These are phyloP conservation scores for Sanderia malayensis DNA, from an alignment of 30 jellyfish, hydroid and myxozoan species.

Conservation along the genomic window DNA sequence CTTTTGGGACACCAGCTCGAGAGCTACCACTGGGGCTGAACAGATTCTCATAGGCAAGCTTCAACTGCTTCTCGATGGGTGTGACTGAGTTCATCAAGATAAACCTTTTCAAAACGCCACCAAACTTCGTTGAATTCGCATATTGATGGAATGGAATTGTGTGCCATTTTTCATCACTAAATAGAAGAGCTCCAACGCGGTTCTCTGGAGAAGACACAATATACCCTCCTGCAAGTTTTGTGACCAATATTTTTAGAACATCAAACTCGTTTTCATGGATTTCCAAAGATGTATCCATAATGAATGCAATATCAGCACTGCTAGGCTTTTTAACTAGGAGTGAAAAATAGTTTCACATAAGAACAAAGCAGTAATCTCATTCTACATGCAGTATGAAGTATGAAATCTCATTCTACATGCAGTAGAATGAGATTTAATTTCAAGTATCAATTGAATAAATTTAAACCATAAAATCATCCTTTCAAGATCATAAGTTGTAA, in stretches of 20 bases:
- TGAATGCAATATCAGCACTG: slow-evolving; percentile 48
- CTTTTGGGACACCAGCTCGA: slow-evolving; percentile 44
- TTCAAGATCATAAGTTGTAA: too few species aligned
- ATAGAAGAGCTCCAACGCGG: slow-evolving; percentile 46
- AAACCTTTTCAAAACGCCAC: slow-evolving; percentile 1
- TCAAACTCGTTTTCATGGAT: slow-evolving; percentile 16
- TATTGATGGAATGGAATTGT: slow-evolving; percentile 38
- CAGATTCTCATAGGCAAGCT: slow-evolving; percentile 25
- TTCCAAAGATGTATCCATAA: slow-evolving; percentile 41
- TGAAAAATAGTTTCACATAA: too few species aligned
- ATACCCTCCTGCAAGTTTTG: slow-evolving; percentile 28
- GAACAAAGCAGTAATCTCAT: too few species aligned
- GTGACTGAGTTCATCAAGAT: slow-evolving; percentile 31
- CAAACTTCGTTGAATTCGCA: slow-evolving; percentile 18
- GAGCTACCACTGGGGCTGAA: slow-evolving; percentile 30
- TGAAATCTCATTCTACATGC: too few species aligned
- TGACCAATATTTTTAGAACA: slow-evolving; percentile 24
- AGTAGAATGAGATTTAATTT: too few species aligned
- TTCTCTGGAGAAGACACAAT: slow-evolving; percentile 11
- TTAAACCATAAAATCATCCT: too few species aligned
- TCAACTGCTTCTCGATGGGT: slow-evolving; percentile 25
- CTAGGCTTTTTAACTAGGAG: background rate
- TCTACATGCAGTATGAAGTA: too few species aligned
- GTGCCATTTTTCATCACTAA: slow-evolving; percentile 39
- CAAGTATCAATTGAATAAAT: too few species aligned